Evolutionary conservation across 2,888 invertebrate species (phyloP).

Genomic region (Metopia argyrocephala): DNA sequence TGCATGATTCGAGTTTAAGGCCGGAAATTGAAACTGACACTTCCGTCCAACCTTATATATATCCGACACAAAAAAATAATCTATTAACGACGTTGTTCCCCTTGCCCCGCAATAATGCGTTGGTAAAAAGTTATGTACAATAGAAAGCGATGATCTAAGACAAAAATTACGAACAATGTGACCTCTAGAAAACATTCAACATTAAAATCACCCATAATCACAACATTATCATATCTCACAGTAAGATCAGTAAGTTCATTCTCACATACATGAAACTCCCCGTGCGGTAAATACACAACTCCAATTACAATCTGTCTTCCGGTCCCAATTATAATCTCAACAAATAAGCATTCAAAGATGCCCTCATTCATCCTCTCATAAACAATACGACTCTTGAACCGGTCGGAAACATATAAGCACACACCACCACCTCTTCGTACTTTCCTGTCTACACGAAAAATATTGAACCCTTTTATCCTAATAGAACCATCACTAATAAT

Average conservation of each 20-base stretch:
- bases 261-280: neutral
- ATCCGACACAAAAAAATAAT: neutral
- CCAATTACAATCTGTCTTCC: neutral
- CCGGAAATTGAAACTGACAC: neutral
- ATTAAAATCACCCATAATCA: neutral
- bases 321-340: neutral
- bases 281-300: neutral
- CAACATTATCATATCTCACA: neutral
- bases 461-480: too few relatives aligned
- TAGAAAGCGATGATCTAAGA: neutral
- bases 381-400: neutral
- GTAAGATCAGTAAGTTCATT: neutral
- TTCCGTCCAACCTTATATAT: neutral
- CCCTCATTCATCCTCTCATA: neutral
- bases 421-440: neutral
- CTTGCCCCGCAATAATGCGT: neutral
- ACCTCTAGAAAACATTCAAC: neutral
- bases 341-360: neutral
- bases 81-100: neutral
- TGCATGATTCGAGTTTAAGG: neutral
- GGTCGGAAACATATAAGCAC: neutral
- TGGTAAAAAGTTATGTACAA: neutral
- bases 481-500: neutral
- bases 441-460: too few relatives aligned
- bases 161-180: neutral